phyloP scores from a whole-genome alignment of 2,797 vertebrate species.

The Gobio occitaniae region DNA sequence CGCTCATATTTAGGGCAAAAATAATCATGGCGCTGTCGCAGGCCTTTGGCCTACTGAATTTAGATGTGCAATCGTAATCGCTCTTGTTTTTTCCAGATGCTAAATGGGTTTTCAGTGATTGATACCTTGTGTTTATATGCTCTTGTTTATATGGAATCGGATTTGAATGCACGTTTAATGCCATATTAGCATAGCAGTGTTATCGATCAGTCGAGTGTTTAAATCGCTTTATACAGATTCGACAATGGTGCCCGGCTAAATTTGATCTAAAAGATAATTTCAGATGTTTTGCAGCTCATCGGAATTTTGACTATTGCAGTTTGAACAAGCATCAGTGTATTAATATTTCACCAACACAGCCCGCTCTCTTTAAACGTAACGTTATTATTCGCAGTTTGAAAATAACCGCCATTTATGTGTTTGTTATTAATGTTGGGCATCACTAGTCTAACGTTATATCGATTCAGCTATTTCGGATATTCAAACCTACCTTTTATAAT shows the following conservation, averaged over 20 bases:
- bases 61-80: conserved; percentile 26
- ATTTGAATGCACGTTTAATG: background rate
- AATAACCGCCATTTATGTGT: conserved; percentile 41
- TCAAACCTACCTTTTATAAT: background rate
- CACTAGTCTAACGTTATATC: background rate
- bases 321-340: background rate
- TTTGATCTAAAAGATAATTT: background rate
- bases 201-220: background rate
- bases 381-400: conserved; percentile 37
- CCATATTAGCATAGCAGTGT: background rate
- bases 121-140: background rate
- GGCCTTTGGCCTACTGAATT: conserved; percentile 72
- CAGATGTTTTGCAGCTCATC: background rate
- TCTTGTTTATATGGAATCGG: background rate
- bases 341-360: background rate
- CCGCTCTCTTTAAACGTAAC: background rate
- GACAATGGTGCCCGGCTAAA: background rate
- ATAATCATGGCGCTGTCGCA: conserved; percentile 54
- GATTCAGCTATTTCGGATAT: background rate
- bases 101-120: conserved; percentile 4
- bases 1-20: conserved; percentile 62
- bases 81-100: conserved; percentile 29
- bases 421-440: background rate
- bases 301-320: background rate
- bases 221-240: background rate